Evolutionary conservation across 2,797 vertebrate species (phyloP), one percentile per base, ranked within the genome.

Genomic region (Synanceia verrucosa): DNA sequence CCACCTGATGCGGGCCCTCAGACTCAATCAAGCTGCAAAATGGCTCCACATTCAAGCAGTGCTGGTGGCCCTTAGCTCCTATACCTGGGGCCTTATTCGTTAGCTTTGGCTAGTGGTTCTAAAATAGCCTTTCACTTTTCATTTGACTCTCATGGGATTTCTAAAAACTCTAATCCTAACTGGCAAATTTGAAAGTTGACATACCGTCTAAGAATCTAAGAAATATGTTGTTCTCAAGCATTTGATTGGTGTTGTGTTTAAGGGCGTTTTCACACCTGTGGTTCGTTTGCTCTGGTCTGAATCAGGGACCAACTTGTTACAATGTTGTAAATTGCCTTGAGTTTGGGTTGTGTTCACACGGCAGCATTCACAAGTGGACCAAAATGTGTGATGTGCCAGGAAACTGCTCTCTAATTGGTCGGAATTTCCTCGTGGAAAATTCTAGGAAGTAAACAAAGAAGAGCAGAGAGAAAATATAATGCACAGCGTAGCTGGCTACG

Each of bases 1-100:
- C 51, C 70, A 60, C 47, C 78, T 86, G 89, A 90, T 86, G 84
- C 74, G 51, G 78, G 66, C 23, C 75, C 82, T 85, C 70, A 53
- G 83, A 81, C 76, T 73, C 75, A 87, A 83, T 89, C 85, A 82
- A 82, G 76, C 23, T 28, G 48, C 62, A 51, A 83, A 87, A 82
- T 78, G 85, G 71, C 59, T 59, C 31, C 5, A 11, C 11, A 4
- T 75, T 81, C 60, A 67, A 61, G 65, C 61, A 23, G 26, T 41
- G 47, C 79, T 43, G 37, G 71, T 78, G 74, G 79, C 59, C 80
- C 73, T 44, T 52, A 65, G 72, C 51, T 68, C 18, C 61, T 43
- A 39, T 31, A 65, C 57, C 59, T 28, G 37, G 62, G 52, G 70
- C 64, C 44, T 78, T 75, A 57, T 73, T 79, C 1, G 13, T 81